phyloP scores from a whole-genome alignment of 2,797 vertebrate species.

The Sphaeramia orbicularis region DNA sequence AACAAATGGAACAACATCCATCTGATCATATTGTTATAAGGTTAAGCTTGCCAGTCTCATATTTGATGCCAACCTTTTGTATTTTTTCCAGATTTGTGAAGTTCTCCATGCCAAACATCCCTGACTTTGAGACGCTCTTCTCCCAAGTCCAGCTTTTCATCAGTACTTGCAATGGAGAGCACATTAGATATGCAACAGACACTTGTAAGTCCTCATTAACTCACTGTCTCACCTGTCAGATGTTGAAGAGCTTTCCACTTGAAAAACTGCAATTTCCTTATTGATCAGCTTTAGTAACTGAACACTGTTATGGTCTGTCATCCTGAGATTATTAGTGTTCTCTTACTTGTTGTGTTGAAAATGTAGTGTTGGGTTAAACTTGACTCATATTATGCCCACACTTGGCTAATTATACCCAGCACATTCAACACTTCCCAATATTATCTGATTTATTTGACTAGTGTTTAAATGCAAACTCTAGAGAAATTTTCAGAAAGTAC shows the following conservation, averaged over 20 bases:
- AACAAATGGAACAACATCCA: neutral
- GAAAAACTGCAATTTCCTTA: too few species aligned
- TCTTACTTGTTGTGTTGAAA: neutral
- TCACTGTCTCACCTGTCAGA: neutral
- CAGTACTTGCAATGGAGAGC: slow-evolving; percentile 98
- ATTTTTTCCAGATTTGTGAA: slow-evolving; percentile 92
- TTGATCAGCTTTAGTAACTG: too few species aligned
- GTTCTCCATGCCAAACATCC: slow-evolving; percentile 99
- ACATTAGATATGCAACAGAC: slow-evolving; percentile 99
- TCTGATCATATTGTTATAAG: too few species aligned
- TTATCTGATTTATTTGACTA: neutral
- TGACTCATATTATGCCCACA: neutral
- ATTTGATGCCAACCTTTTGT: neutral
- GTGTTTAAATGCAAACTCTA: neutral
- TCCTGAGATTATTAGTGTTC: neutral
- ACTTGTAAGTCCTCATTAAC: slow-evolving; percentile 89
- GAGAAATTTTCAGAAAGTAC: neutral
- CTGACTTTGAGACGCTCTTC: slow-evolving; percentile 98
- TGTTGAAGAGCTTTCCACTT: neutral
- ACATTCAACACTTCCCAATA: too few species aligned
- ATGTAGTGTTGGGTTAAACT: neutral
- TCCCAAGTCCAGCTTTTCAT: slow-evolving; percentile 99
- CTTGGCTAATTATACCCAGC: neutral
- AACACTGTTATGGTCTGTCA: too few species aligned
- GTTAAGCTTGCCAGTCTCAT: neutral